Base-by-base conservation (phyloP, 1,140 invertebrate genomes). In the Brachionus asplanchnoidis region DNA sequence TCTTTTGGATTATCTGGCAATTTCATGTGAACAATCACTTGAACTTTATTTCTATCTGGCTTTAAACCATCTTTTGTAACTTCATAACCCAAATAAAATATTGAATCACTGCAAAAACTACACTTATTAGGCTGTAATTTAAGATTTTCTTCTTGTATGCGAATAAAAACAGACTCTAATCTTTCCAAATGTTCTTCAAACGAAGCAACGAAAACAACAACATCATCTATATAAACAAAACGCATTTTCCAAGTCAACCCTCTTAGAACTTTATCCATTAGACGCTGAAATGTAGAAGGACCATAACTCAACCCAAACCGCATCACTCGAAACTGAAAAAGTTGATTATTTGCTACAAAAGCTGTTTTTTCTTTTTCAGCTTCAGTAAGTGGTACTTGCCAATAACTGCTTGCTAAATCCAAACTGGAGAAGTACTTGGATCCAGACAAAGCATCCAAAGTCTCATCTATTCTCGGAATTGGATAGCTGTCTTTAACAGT, bases 301-400 rank as follows among this genome's bases (percentile, higher is more conserved):
- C 89, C 87, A 20, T 89, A 88, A 2, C 82, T 85, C 2, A 91
- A 85, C 0, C 90, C 90, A 85, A 90, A 91, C 0, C 89, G 88
- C 88, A 91, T 88, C 0, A 87, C 77, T 9, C 46, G 86, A 68
- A 86, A 88, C 78, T 87, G 86, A 79, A 85, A 88, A 7, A 80
- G n/a, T 1, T 46, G 23, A 9, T 36, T 40, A 9, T 56, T 17
- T 5, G 26, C 23, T 11, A 17, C n/a, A 80, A 80, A 80, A 40
- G 88, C 85, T 9, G 85, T 87, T 73, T 87, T 88, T 12, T 87
- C 85, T 44, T 73, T 85, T 84, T 85, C 85, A 28, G 85, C 32
- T 42, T 87, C 85, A 32, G 86, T 56, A 0, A 90, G 84, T 7
- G 56, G 23, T 1, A 90, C 85, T 66, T 90, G 88, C 78, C 87